A percentile compares a stretch with the other conserved stretches of the same genome.
phyloP scores from a whole-genome alignment of 2,797 vertebrate genomes.

The Chelon auratus region DNA sequence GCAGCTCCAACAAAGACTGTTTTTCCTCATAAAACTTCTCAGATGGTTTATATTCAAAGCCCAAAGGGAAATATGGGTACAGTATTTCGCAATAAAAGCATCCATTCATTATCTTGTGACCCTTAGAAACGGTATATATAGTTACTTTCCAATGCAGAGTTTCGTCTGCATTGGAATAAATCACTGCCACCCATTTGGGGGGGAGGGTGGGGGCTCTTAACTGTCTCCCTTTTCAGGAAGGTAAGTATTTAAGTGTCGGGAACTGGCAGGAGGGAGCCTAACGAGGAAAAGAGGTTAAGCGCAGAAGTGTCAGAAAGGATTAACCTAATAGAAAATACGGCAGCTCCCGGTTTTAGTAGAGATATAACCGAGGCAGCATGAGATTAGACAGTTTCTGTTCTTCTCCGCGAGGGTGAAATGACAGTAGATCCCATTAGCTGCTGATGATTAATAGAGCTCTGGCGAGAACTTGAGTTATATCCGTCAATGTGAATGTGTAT shows the following conservation, averaged over 20 bases:
- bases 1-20: too few species aligned
- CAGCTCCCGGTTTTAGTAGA: constrained; percentile 59
- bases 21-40: too few species aligned
- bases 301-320: constrained; percentile 72
- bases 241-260: constrained; percentile 61
- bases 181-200: constrained; percentile 10
- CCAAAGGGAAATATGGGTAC: not conserved
- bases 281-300: constrained; percentile 74
- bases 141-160: too few species aligned
- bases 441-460: constrained; percentile 63
- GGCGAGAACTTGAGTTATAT: constrained; percentile 66
- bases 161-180: constrained; percentile 10
- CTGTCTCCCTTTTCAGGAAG: constrained; percentile 52
- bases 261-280: constrained; percentile 60
- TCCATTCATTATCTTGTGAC: not conserved
- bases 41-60: too few species aligned
- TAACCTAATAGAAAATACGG: constrained; percentile 68
- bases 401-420: constrained; percentile 69
- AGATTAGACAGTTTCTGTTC: constrained; percentile 73
- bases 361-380: constrained; percentile 60
- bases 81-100: not conserved
- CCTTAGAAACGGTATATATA: not conserved
- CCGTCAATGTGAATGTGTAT: constrained; percentile 42
- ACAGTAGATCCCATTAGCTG: constrained; percentile 72
- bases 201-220: constrained; percentile 16